Evolutionary conservation across 2,888 invertebrate species (phyloP).

Genomic region (Oxycera nigricornis): DNA sequence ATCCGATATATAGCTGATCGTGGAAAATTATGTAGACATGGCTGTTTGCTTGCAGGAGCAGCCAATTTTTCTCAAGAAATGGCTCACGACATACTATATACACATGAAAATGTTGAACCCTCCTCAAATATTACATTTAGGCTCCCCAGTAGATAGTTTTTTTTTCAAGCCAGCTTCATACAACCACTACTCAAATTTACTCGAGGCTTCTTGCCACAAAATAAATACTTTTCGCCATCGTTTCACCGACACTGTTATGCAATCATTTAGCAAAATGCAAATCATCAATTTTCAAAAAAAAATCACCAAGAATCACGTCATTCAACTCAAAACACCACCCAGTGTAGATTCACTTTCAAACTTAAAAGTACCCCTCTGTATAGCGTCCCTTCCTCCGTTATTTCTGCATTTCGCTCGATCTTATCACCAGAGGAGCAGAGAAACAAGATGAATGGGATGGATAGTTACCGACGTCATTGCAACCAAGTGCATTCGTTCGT

Average conservation of each 20-base stretch:
- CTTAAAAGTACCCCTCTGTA: slow-evolving; percentile 4
- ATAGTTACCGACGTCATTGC: slow-evolving; percentile 36
- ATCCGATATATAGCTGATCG: too few species aligned
- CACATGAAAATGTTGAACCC: too few species aligned
- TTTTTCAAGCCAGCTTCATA: too few species aligned
- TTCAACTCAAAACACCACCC: not conserved
- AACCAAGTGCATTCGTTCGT: slow-evolving; percentile 36
- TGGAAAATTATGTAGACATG: too few species aligned
- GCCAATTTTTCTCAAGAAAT: too few species aligned
- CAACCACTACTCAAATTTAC: too few species aligned
- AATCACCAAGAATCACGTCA: slow-evolving; percentile 10
- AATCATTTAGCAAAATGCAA: not conserved
- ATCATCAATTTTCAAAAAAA: slow-evolving; percentile 18
- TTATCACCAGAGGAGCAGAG: not conserved
- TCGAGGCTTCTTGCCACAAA: too few species aligned
- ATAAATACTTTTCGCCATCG: not conserved
- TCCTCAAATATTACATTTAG: too few species aligned
- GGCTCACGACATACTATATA: too few species aligned
- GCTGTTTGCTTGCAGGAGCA: too few species aligned
- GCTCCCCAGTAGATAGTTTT: too few species aligned
- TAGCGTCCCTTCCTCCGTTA: not conserved
- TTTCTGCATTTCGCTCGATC: not conserved
- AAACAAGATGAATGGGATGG: not conserved
- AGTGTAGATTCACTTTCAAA: slow-evolving; percentile 25
- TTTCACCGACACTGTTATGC: not conserved